Conservation (phyloP, 2,113 vertebrate genomes). For the Cervus canadensis region DNA sequence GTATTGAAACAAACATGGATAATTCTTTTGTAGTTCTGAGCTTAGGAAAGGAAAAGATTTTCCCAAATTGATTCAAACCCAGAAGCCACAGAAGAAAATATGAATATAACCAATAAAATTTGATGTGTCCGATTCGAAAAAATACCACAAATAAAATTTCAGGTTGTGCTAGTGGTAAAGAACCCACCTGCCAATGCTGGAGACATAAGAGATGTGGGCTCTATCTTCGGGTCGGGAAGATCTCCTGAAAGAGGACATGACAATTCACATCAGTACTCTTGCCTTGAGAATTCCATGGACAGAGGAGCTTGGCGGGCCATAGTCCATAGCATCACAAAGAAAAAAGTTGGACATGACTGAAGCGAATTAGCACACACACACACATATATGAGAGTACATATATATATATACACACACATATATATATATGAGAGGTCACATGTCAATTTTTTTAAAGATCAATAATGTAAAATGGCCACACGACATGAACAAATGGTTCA, state of each 20-base stretch:
- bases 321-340: neutral
- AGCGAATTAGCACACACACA: neutral
- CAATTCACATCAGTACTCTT: neutral
- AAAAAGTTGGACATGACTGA: neutral
- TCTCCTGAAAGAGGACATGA: neutral
- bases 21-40: neutral
- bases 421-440: neutral
- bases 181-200: neutral
- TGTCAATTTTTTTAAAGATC: neutral
- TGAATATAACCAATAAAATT: neutral
- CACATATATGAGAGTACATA: neutral
- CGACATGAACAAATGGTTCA: neutral
- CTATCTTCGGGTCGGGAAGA: neutral
- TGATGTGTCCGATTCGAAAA: neutral
- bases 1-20: neutral
- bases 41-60: neutral
- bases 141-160: neutral
- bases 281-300: neutral
- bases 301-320: neutral
- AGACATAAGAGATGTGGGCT: neutral
- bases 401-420: neutral
- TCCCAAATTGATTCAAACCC: neutral
- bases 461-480: slow-evolving; percentile 7
- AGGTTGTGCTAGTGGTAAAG: neutral
- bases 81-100: neutral